These are phyloP conservation scores for Neotragus pygmaeus DNA, from an alignment of 2,113 vertebrate species.

Conservation along the genomic window DNA sequence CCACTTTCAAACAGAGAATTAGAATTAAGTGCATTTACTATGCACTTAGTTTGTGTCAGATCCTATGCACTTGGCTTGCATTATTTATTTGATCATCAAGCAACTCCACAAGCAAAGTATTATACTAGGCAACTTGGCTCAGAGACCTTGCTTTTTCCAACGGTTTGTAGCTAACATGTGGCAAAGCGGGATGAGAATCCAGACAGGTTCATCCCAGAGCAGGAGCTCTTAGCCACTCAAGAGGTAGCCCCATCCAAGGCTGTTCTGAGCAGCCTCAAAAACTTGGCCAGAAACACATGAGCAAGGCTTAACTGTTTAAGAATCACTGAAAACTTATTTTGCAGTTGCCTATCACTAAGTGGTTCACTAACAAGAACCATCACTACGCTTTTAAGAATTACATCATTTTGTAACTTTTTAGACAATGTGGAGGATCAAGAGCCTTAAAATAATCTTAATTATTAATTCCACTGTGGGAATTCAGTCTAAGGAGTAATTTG, in stretches of 20 bases:
- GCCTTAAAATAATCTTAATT: neutral
- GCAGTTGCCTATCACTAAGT: neutral
- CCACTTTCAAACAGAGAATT: too few species aligned
- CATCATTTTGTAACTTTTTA: neutral
- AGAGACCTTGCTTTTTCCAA: neutral
- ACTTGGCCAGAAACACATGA: neutral
- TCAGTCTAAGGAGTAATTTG: neutral
- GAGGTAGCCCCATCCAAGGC: neutral
- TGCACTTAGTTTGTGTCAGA: neutral
- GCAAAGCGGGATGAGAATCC: neutral
- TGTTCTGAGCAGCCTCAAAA: neutral
- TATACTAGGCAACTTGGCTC: neutral
- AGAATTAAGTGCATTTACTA: too few species aligned
- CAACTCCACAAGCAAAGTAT: neutral
- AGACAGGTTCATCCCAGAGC: neutral
- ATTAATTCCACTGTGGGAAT: neutral
- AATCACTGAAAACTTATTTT: neutral
- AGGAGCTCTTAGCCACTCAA: neutral
- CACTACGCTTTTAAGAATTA: neutral
- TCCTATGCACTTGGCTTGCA: neutral
- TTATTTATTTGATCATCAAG: neutral
- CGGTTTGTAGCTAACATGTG: neutral
- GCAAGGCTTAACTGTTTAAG: neutral
- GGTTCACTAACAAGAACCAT: neutral
- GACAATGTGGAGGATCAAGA: neutral